These are phyloP conservation scores for Actinemys pallida DNA, from an alignment of 2,113 vertebrate genomes.

Conservation along the genomic window DNA sequence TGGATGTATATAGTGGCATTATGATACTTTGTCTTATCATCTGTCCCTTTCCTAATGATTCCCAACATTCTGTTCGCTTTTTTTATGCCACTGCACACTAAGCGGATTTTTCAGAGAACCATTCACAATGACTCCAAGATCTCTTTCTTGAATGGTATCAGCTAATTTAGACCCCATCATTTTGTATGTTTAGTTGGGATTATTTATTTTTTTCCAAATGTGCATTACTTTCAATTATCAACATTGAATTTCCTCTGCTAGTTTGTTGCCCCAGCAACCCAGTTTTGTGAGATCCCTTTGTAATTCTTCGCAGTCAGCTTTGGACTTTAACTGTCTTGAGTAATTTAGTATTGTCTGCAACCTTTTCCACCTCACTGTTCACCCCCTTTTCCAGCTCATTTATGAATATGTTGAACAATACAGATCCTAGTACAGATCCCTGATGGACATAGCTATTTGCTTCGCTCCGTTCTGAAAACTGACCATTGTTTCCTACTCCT, in stretches of 20 bases:
- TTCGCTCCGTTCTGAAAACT: not conserved
- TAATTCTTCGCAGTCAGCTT: not conserved
- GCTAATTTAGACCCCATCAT: too few relatives aligned
- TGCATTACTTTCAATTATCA: not conserved
- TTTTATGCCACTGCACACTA: not conserved
- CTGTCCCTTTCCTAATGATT: not conserved
- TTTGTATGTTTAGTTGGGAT: not conserved
- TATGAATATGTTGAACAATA: not conserved
- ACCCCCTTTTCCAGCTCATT: not conserved
- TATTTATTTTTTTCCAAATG: not conserved
- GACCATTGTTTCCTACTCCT: not conserved
- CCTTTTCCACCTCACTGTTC: not conserved
- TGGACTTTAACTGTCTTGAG: not conserved
- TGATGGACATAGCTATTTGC: not conserved
- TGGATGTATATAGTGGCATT: not conserved
- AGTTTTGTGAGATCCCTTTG: not conserved
- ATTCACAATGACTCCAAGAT: not conserved
- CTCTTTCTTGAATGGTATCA: not conserved
- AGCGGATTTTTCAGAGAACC: not conserved
- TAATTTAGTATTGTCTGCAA: not conserved
- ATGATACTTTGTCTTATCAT: not conserved
- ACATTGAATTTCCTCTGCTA: not conserved
- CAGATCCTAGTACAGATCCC: not conserved
- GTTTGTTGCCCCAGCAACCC: not conserved
- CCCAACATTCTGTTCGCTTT: not conserved